These are phyloP conservation scores for Linnaemya vulpina DNA, from an alignment of 2,888 invertebrate species.

Conservation along the genomic window DNA sequence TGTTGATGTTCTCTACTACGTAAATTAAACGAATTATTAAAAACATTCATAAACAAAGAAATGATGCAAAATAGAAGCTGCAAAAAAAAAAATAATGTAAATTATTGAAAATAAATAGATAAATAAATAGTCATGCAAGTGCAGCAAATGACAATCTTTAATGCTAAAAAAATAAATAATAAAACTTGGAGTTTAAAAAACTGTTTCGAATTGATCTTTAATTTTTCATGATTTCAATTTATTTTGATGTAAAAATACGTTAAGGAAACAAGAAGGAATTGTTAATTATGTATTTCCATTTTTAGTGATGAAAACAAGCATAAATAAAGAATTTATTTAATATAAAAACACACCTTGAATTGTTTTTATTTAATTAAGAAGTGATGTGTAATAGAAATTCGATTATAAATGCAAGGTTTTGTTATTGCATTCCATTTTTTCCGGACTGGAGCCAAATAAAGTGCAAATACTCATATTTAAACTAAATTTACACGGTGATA, in stretches of 20 bases:
- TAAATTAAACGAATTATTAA: conserved; percentile 32
- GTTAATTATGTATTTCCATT: conserved; percentile 54
- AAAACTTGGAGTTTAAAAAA: conserved; percentile 10
- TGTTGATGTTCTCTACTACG: conserved; percentile 58
- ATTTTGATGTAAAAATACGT: conserved; percentile 20
- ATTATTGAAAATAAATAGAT: conserved; percentile 37
- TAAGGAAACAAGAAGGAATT: conserved; percentile 36
- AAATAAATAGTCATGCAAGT: conserved; percentile 35
- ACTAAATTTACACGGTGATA: too few relatives aligned
- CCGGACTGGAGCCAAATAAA: too few relatives aligned
- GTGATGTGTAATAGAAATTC: too few relatives aligned
- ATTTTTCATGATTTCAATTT: conserved; percentile 16
- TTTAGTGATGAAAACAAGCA: conserved; percentile 36
- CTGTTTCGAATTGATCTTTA: conserved; percentile 21
- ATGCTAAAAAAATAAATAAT: conserved; percentile 51
- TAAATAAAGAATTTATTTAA: conserved; percentile 30
- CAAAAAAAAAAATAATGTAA: conserved; percentile 48
- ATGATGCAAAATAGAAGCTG: conserved; percentile 39
- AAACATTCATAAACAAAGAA: conserved; percentile 72
- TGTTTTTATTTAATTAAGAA: too few relatives aligned
- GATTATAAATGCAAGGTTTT: too few relatives aligned
- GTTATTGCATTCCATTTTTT: too few relatives aligned
- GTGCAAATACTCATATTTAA: too few relatives aligned
- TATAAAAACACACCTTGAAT: neutral
- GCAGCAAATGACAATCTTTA: conserved; percentile 70